Base-by-base conservation (phyloP, 2,113 vertebrate genomes). In the Pan paniscus region DNA sequence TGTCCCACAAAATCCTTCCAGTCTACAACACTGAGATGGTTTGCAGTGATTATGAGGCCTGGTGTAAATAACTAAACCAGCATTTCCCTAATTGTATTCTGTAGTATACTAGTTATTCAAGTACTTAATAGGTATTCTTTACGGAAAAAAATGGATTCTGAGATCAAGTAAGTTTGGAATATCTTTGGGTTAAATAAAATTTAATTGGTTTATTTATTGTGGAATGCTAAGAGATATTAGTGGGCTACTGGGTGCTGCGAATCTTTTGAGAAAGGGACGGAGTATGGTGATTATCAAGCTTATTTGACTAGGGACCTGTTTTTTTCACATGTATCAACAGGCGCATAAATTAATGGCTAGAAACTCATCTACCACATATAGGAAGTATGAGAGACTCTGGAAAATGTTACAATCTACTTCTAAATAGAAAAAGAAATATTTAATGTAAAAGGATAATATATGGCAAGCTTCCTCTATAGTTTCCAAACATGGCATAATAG, bases 341-440 rank as follows among this genome's bases (percentile, higher is more conserved):
- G 6, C 27, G 93, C 27, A 61, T 93, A 95, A 89, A 80, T 85
- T 72, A 82, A 93, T 61, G 18, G 17, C 27, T 72, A 95, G 73
- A 89, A 93, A 87, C 3, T 48, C 68, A 81, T 32, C 38, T 43
- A 79, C 10, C 27, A 95, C 92, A 93, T 84, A 64, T 76, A 75
- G 92, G 48, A 95, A n/a, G 67, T 35, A 61, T 0, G 30, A 89
- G 46, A 78, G 43, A 88, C 4, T 70, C 40, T 80, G 17, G 25
- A n/a, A 85, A 93, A 89, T 32, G 52, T 32, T 64, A 95, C 32
- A 2, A 80, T 83, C 70, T 72, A 57, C 9, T 43, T 81, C 84
- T 95, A 94, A 91, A 75, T 22, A 84, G 67, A 96, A 90, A 75
- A 70, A 87, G 30, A 79, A 86, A 93, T 20, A 90, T 50, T 64